Evolutionary conservation across 2,113 vertebrate genomes (phyloP).

Genomic region (Silurus glanis): DNA sequence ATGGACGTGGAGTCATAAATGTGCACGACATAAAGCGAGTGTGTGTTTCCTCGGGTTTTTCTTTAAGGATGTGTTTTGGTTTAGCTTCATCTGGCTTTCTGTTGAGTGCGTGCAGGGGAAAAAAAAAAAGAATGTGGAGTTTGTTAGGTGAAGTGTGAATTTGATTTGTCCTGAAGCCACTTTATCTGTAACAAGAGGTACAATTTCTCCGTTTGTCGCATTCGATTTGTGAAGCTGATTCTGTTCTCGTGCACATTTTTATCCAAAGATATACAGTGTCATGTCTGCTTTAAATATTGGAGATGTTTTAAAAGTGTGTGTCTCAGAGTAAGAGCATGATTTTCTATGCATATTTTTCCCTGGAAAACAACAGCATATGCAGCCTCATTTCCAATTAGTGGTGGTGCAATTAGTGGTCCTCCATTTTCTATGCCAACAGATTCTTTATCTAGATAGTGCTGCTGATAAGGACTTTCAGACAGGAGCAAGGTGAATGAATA

Average conservation of each 20-base stretch:
- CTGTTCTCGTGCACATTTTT: not conserved
- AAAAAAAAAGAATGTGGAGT: constrained; percentile 46
- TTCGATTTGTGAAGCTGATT: constrained; percentile 31
- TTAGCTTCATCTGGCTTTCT: not conserved
- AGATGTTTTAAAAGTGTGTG: constrained; percentile 44
- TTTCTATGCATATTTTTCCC: constrained; percentile 25
- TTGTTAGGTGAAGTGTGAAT: constrained; percentile 46
- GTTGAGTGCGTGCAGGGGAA: constrained; percentile 54
- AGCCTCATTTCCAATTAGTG: constrained; percentile 69
- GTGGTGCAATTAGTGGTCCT: constrained; percentile 78
- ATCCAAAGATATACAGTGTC: not conserved
- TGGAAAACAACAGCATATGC: constrained; percentile 55
- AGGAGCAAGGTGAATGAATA: constrained; percentile 57
- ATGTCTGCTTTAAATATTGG: not conserved
- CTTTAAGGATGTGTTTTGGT: not conserved
- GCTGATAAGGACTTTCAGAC: constrained; percentile 71
- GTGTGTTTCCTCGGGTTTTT: constrained; percentile 37
- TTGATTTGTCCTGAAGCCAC: constrained; percentile 49
- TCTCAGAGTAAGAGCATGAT: constrained; percentile 26
- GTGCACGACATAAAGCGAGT: constrained; percentile 66
- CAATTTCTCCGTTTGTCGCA: constrained; percentile 35
- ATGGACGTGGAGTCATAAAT: constrained; percentile 70
- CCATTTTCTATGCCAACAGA: constrained; percentile 79
- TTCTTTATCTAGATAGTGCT: constrained; percentile 59
- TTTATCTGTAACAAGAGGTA: constrained; percentile 17